Percentiles rank a stretch among this genome's conserved stretches.
These are phyloP conservation scores for Lypha dubia DNA, from an alignment of 2,888 invertebrate genomes.

Conservation along the genomic window DNA sequence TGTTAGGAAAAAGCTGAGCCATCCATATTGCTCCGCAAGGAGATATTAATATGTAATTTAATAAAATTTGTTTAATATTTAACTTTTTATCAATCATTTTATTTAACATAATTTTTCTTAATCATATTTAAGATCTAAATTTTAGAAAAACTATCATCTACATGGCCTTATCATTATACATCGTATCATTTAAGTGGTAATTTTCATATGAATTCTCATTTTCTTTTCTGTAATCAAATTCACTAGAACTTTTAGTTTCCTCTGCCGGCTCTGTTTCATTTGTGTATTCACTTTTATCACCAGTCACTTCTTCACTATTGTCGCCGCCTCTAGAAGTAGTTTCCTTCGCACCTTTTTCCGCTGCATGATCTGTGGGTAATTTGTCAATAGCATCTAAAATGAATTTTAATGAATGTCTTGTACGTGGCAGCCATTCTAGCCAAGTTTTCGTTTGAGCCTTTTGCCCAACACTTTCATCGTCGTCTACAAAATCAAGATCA, in stretches of 20 bases:
- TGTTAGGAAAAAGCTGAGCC: too few relatives aligned
- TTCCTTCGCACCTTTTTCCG: neutral
- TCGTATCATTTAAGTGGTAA: neutral
- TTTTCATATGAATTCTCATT: neutral
- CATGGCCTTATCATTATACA: conserved; percentile 47
- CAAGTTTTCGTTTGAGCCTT: conserved; percentile 71
- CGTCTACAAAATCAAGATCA: conserved; percentile 81
- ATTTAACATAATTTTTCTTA: neutral
- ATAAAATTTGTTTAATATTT: neutral
- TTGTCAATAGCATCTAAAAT: conserved; percentile 83
- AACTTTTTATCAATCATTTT: neutral
- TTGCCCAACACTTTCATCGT: conserved; percentile 64
- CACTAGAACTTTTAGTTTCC: neutral
- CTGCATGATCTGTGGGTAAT: conserved; percentile 78
- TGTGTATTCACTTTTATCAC: neutral
- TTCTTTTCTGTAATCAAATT: neutral
- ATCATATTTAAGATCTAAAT: neutral
- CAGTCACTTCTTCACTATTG: neutral
- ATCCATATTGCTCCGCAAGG: too few relatives aligned
- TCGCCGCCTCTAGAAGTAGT: neutral
- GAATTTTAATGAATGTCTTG: conserved; percentile 81
- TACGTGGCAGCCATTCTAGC: conserved; percentile 79
- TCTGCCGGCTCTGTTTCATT: neutral
- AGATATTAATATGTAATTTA: neutral
- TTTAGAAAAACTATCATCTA: conserved; percentile 47